Percentiles rank a stretch among this genome's conserved stretches.
phyloP scores from a whole-genome alignment of 1,140 invertebrate genomes.

The Anthonomus grandis region DNA sequence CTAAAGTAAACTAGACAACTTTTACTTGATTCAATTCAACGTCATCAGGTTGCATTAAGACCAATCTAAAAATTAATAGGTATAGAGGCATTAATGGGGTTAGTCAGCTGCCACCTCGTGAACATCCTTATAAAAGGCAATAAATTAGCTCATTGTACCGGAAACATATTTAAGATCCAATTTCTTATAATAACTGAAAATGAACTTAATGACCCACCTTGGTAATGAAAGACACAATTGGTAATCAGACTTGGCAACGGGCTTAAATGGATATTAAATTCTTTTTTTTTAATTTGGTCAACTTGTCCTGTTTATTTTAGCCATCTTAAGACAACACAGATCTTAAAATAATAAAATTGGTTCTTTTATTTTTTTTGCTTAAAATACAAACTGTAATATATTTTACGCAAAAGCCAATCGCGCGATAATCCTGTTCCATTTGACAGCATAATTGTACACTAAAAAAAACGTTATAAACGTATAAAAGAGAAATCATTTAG shows the following conservation, averaged over 20 bases:
- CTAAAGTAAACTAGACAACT: too few relatives aligned
- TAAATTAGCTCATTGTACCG: not conserved
- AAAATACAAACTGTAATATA: too few relatives aligned
- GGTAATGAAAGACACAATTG: not conserved
- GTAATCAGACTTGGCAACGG: not conserved
- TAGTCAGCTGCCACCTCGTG: not conserved
- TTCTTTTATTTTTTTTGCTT: too few relatives aligned
- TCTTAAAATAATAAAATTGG: too few relatives aligned
- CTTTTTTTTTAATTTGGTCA: not conserved
- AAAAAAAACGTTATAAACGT: too few relatives aligned
- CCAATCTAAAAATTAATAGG: not conserved
- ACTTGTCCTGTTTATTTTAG: too few relatives aligned
- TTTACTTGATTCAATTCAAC: too few relatives aligned
- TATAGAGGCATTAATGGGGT: not conserved
- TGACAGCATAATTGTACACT: too few relatives aligned
- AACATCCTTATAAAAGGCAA: not conserved
- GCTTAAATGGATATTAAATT: not conserved
- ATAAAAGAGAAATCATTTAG: too few relatives aligned
- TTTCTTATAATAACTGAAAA: not conserved
- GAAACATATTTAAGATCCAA: not conserved
- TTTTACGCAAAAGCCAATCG: too few relatives aligned
- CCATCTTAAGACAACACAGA: too few relatives aligned
- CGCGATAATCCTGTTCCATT: too few relatives aligned
- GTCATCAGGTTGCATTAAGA: not conserved
- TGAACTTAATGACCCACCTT: not conserved